Percentiles rank a stretch among this genome's conserved stretches.
These are phyloP conservation scores for Cheilosia urbana DNA, from an alignment of 2,888 invertebrate species.

Conservation along the genomic window DNA sequence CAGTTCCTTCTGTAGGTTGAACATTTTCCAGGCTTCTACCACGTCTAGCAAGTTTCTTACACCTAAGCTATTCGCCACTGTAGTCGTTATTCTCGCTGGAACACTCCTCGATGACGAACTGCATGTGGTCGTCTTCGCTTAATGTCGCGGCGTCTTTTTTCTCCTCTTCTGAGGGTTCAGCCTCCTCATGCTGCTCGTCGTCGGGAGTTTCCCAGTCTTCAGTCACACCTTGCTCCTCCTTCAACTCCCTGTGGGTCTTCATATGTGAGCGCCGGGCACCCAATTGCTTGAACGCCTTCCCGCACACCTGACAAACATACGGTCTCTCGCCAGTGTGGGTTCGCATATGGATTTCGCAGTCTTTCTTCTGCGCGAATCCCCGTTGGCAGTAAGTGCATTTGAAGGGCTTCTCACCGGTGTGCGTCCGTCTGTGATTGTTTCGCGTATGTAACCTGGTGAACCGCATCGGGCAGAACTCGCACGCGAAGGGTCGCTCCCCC, in stretches of 20 bases:
- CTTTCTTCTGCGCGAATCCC: conserved; percentile 86
- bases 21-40: too few species aligned
- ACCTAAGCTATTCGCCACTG: conserved; percentile 35
- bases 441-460: conserved; percentile 86
- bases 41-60: background rate
- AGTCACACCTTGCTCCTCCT: background rate
- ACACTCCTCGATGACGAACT: conserved; percentile 73
- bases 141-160: conserved; percentile 3
- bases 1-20: too few species aligned
- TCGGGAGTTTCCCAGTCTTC: conserved; percentile 53
- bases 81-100: conserved; percentile 51
- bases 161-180: conserved; percentile 16
- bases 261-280: conserved; percentile 85
- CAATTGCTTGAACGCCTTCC: conserved; percentile 85
- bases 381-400: conserved; percentile 85
- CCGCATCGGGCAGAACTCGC: conserved; percentile 86
- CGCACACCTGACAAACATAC: conserved; percentile 83
- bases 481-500: conserved; percentile 86
- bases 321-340: conserved; percentile 84
- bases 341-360: conserved; percentile 85
- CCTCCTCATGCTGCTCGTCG: conserved; percentile 74
- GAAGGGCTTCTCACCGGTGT: conserved; percentile 86
- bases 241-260: conserved; percentile 81
- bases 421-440: conserved; percentile 86
- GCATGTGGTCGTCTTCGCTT: conserved; percentile 66